These are phyloP conservation scores for Ophraella communa DNA, from an alignment of 2,888 invertebrate species.

Conservation along the genomic window DNA sequence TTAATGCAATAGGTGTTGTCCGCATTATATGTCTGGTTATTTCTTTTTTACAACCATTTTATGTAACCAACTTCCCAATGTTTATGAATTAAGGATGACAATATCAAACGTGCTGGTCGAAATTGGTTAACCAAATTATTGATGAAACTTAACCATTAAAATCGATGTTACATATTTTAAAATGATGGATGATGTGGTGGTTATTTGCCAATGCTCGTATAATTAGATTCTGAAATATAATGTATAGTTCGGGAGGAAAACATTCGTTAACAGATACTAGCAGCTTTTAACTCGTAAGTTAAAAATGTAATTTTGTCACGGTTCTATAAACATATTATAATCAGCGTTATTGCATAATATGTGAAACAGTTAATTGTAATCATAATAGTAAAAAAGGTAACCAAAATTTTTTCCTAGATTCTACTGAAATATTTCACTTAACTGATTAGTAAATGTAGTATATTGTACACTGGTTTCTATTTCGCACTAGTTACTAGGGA, in stretches of 20 bases:
- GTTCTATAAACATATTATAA: too few species aligned
- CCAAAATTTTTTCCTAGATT: too few species aligned
- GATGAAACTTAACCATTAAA: not conserved
- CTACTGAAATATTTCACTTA: too few species aligned
- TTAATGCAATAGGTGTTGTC: not conserved
- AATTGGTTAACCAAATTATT: not conserved
- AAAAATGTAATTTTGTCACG: too few species aligned
- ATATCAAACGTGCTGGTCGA: not conserved
- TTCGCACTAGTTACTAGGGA: too few species aligned
- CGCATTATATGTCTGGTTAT: not conserved
- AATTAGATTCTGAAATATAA: not conserved
- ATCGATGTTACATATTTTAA: not conserved
- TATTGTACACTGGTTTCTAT: too few species aligned
- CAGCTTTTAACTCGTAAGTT: too few species aligned
- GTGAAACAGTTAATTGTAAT: too few species aligned
- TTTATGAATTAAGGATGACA: not conserved
- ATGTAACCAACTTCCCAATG: not conserved
- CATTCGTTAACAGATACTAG: too few species aligned
- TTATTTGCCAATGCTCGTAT: not conserved
- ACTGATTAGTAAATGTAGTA: too few species aligned
- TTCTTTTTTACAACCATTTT: not conserved
- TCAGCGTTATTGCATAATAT: too few species aligned
- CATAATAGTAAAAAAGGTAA: too few species aligned
- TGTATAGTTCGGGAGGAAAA: not conserved
- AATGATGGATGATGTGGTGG: not conserved